A percentile compares a stretch with the other conserved stretches of the same genome.
Evolutionary conservation across 2,888 invertebrate species (phyloP).

Genomic region (Amblyteles armatorius): DNA sequence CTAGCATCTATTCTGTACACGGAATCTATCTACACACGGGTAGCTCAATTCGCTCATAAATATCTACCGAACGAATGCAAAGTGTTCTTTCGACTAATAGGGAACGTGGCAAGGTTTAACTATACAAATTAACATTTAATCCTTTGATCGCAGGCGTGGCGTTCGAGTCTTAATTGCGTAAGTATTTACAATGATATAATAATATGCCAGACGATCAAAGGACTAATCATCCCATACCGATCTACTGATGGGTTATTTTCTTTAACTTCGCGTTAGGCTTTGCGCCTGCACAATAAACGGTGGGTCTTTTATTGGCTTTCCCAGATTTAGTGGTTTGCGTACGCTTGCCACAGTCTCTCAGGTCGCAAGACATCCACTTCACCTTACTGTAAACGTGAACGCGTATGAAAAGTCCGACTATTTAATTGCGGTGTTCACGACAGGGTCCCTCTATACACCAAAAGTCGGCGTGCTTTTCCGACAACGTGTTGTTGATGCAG

Average conservation of each 20-base stretch:
- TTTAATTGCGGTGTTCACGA: conserved; percentile 18
- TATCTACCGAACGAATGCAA: not conserved
- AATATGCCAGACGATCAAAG: not conserved
- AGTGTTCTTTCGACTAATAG: not conserved
- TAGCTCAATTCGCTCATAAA: too few relatives aligned
- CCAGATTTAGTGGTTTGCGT: not conserved
- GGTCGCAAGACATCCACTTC: conserved; percentile 41
- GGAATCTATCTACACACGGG: too few relatives aligned
- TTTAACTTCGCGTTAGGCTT: conserved; percentile 6
- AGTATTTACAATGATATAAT: not conserved
- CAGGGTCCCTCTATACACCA: conserved; percentile 26
- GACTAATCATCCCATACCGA: not conserved
- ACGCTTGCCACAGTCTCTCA: conserved; percentile 26
- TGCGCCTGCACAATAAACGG: not conserved
- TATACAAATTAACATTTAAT: not conserved
- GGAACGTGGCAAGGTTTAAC: not conserved
- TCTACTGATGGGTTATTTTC: conserved; percentile 16
- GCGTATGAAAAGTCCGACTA: conserved; percentile 35
- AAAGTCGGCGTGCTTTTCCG: conserved; percentile 32
- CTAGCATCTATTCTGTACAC: too few relatives aligned
- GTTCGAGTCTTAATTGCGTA: not conserved
- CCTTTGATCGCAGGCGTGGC: not conserved
- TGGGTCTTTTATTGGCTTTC: not conserved
- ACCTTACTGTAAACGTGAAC: conserved; percentile 33
- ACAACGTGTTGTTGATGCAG: conserved; percentile 20